Evolutionary conservation across 2,113 vertebrate genomes (phyloP), one percentile per base, ranked within the genome.

Genomic region (Catagonus wagneri): DNA sequence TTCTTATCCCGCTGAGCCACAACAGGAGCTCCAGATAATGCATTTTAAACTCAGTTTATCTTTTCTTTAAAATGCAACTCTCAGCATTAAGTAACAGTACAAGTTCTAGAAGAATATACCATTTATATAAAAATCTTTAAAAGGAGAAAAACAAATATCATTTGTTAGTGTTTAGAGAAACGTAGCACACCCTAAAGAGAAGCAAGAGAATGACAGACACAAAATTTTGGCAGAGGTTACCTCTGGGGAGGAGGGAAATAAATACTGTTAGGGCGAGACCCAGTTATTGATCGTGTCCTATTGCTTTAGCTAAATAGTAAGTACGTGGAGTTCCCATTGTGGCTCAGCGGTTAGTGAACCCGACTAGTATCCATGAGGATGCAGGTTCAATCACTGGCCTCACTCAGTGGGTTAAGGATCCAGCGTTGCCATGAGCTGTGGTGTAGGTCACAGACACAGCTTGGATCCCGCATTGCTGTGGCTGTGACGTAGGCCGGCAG

Each of bases 141-240:
- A 65, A 65, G 2, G 44, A 61, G 23, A 10, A 23, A 34, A 69
- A 83, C 0, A n/a, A 61, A 56, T 50, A n/a, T 17, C 84, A 44
- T 85, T 76, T 72, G 87, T 71, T 88, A 85, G 20, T 80, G 11
- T 83, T 79, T 61, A 80, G 17, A 85, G 84, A 92, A 85, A 36
- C 50, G 12, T 58, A 68, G 9, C 15, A 69, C 52, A 88, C 10
- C 20, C 25, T 69, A 58, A 89, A 63, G 17, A 79, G 16, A 83
- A 83, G 83, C 56, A 94, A 85, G 58, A 87, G 7, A 90, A 75
- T 71, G 52, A 74, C 36, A 92, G 54, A 71, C 32, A 25, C 44
- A 65, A 88, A 44, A 34, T 60, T 94, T 63, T 66, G 12, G 14
- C 69, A 58, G 50, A 86, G 52, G 17, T 78, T 66, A 39, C 14